phyloP scores from a whole-genome alignment of 2,888 invertebrate genomes.

The Merodon equestris region DNA sequence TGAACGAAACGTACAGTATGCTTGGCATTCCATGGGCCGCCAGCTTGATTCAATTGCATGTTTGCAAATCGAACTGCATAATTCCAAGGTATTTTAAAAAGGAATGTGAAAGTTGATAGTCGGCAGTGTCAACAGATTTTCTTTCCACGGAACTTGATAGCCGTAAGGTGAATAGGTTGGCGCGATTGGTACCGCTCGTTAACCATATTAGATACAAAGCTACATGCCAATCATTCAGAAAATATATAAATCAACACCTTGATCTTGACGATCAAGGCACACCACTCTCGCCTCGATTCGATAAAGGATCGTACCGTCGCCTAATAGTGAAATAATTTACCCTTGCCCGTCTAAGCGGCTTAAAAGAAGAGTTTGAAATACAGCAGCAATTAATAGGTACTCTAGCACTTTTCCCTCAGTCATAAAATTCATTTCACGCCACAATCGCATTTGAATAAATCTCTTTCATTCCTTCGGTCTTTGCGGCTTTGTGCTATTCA shows the following conservation, averaged over 20 bases:
- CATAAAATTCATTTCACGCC: slow-evolving; percentile 18
- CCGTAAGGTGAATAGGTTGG: background rate
- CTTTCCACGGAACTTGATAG: background rate
- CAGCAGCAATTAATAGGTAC: slow-evolving; percentile 36
- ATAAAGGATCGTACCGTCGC: too few relatives aligned
- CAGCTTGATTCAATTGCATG: slow-evolving; percentile 32
- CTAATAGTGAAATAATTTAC: slow-evolving; percentile 49
- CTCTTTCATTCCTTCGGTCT: slow-evolving; percentile 1
- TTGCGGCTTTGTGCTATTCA: background rate
- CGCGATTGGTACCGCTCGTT: background rate
- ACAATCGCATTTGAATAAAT: slow-evolving; percentile 3
- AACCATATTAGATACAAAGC: slow-evolving; percentile 26
- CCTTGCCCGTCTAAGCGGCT: slow-evolving; percentile 43
- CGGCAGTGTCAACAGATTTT: slow-evolving; percentile 31
- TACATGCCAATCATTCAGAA: slow-evolving; percentile 28
- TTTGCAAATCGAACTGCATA: slow-evolving; percentile 45
- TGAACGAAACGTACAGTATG: too few relatives aligned
- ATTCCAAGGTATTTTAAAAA: too few relatives aligned
- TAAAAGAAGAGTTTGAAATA: too few relatives aligned
- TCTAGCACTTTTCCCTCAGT: background rate
- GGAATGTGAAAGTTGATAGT: slow-evolving; percentile 34
- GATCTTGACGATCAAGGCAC: background rate
- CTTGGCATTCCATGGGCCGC: background rate
- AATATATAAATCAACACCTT: slow-evolving; percentile 38
- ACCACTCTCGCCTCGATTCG: too few relatives aligned